A percentile compares a stretch with the other conserved stretches of the same genome.
These are phyloP conservation scores for Philotrypesis tridentata DNA, from an alignment of 1,140 invertebrate genomes.

Conservation along the genomic window DNA sequence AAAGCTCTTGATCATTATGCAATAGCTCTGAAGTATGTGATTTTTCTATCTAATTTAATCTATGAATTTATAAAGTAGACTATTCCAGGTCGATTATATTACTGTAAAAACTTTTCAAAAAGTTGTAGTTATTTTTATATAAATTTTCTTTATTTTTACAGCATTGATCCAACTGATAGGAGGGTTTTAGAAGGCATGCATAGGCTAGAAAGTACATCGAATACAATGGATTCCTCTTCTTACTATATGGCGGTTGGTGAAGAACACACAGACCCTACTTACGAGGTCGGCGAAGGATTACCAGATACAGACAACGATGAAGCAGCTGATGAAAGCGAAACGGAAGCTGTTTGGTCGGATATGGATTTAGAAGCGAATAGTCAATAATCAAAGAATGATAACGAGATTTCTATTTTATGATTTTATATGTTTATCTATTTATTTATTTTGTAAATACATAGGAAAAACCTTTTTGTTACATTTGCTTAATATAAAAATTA, in stretches of 20 bases:
- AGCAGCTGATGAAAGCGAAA: conserved; percentile 77
- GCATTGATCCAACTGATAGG: conserved; percentile 81
- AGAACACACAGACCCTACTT: conserved; percentile 76
- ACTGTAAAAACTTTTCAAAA: not conserved
- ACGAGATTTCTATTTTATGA: conserved; percentile 32
- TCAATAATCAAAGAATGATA: conserved; percentile 60
- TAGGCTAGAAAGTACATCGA: conserved; percentile 77
- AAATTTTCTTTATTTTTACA: conserved; percentile 60
- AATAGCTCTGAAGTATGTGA: conserved; percentile 79
- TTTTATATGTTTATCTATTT: conserved; percentile 43
- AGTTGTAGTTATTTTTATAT: conserved; percentile 19
- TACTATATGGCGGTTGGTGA: conserved; percentile 75
- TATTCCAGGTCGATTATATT: too few relatives aligned
- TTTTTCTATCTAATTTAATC: conserved; percentile 8
- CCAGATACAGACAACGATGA: conserved; percentile 73
- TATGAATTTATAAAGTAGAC: not conserved
- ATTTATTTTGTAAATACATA: conserved; percentile 49
- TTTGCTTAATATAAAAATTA: conserved; percentile 47
- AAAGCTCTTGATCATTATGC: conserved; percentile 84
- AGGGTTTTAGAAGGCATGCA: conserved; percentile 82
- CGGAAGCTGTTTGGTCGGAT: conserved; percentile 78
- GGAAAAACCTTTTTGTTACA: conserved; percentile 46
- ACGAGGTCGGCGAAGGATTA: conserved; percentile 75
- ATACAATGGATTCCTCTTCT: conserved; percentile 72
- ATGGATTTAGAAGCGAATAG: conserved; percentile 76